phyloP scores from a whole-genome alignment of 2,888 invertebrate genomes.

The Lithophane leautieri region DNA sequence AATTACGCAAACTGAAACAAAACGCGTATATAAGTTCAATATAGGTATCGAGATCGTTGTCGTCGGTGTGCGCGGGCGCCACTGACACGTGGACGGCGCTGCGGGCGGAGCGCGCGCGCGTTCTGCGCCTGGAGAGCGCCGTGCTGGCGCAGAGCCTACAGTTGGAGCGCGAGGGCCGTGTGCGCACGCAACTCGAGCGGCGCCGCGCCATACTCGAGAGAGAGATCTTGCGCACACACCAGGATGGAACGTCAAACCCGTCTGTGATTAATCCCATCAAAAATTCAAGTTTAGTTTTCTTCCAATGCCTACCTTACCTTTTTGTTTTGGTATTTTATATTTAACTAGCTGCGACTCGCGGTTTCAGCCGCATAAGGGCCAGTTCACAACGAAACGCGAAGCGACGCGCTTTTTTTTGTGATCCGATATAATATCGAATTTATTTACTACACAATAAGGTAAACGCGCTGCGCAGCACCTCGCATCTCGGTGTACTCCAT shows the following conservation, averaged over 20 bases:
- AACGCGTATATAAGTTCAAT: not conserved
- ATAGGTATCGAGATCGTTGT: conserved; percentile 81
- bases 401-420: no score
- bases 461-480: no score
- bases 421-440: no score
- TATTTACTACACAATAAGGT: no score
- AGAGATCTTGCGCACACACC: conserved; percentile 75
- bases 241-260: conserved; percentile 60
- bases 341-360: no score
- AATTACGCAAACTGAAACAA: no score
- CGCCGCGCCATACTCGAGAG: conserved; percentile 82
- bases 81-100: conserved; percentile 85
- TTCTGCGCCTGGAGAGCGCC: conserved; percentile 82
- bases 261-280: conserved; percentile 60
- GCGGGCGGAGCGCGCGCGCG: conserved; percentile 82
- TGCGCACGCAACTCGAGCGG: conserved; percentile 84
- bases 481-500: no score
- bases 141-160: conserved; percentile 83
- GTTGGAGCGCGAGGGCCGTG: conserved; percentile 82
- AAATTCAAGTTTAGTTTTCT: conserved; percentile 74
- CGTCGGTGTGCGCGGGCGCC: conserved; percentile 79
- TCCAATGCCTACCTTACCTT: conserved; percentile 23
- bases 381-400: no score
- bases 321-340: conserved; percentile 10
- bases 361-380: no score